Evolutionary conservation across 2,888 invertebrate genomes (phyloP), one percentile per base, ranked within the genome.

Genomic region (Halocaridina rubra): DNA sequence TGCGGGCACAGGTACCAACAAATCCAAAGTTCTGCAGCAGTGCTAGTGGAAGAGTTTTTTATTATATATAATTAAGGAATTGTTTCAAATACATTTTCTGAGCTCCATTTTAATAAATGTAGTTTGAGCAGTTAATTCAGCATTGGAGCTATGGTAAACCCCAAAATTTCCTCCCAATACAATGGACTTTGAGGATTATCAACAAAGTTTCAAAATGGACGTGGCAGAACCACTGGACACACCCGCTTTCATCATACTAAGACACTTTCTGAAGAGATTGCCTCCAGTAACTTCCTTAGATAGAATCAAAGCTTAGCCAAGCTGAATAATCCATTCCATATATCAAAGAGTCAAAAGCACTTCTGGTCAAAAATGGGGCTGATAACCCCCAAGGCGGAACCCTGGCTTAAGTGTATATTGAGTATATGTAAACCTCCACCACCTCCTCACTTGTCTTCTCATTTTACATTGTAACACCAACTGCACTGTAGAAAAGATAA

Each of bases 231-330:
- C 82, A 78, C 72, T 57, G 78, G 57, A 82, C 82, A 82, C 82
- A 53, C 30, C 77, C 77, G 57, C 57, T 53, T 67, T 67, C 24
- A 79, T 67, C 75, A 72, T 80, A 57, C 69, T 82, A 82, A 82
- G 82, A 82, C 82, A 82, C 82, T 82, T 82, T n/a, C 69, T 77
- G 61, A 61, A 82, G 82, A 82, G 82, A 82, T 82, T 82, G 59
- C 82, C 82, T 82, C 82, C 82, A 71, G 67, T 77, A 76, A 82
- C 77, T 82, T 77, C 77, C 82, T 82, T 33, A 53, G 69, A 71
- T 46, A 82, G 76, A 10, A 71, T 82, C 82, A 77, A 59, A 82
- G 82, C 82, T 82, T 71, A 82, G 77, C 82, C 82, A 77, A 82
- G 76, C 69, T 78, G n/a, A 78, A 69, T 77, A 78, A 78, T 75